A percentile compares a stretch with the other conserved stretches of the same genome.
phyloP scores from a whole-genome alignment of 2,113 vertebrate genomes.

The Dromaius novaehollandiae region DNA sequence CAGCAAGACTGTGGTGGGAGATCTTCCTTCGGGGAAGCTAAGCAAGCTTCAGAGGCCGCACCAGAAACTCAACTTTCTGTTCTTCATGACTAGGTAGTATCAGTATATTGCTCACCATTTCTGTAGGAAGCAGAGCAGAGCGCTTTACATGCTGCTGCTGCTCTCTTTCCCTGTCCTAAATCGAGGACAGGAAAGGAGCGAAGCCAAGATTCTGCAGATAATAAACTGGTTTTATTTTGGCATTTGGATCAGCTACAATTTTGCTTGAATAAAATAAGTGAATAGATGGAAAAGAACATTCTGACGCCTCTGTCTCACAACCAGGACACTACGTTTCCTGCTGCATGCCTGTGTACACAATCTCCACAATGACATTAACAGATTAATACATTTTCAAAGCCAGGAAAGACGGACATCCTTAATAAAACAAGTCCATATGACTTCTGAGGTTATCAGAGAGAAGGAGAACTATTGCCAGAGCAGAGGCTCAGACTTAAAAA shows the following conservation, averaged over 20 bases:
- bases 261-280: not conserved
- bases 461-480: not conserved
- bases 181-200: not conserved
- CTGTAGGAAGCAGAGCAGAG: not conserved
- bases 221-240: not conserved
- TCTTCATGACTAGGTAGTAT: not conserved
- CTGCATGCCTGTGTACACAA: not conserved
- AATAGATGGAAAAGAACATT: not conserved
- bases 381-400: not conserved
- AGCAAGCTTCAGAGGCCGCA: not conserved
- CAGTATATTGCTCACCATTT: not conserved
- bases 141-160: not conserved
- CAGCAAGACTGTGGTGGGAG: not conserved
- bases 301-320: not conserved
- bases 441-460: not conserved
- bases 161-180: not conserved
- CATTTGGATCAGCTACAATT: not conserved
- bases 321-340: not conserved
- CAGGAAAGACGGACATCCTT: not conserved
- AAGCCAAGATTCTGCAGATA: not conserved
- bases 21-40: not conserved
- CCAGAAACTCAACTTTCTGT: not conserved
- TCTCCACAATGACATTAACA: not conserved
- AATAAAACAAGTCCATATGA: not conserved
- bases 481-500: not conserved